phyloP scores from a whole-genome alignment of 2,797 vertebrate species.

The Takifugu rubripes region DNA sequence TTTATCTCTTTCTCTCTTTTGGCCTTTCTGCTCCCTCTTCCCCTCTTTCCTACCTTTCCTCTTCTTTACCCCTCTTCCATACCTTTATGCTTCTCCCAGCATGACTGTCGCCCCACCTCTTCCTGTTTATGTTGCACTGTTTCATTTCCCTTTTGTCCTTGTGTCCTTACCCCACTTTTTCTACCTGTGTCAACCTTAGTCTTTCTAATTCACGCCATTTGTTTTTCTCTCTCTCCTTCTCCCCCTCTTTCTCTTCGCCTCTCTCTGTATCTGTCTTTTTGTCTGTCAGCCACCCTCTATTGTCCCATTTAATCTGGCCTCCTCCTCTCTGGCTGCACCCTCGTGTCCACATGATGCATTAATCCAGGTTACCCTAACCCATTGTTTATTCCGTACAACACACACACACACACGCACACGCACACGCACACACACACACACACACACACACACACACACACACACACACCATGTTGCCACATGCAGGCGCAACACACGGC shows the following conservation, averaged over 20 bases:
- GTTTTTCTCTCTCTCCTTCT: neutral
- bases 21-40: constrained; percentile 14
- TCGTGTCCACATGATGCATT: constrained; percentile 65
- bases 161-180: neutral
- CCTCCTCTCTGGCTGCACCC: constrained; percentile 47
- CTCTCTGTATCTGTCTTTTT: neutral
- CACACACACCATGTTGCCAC: constrained; percentile 20
- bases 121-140: neutral
- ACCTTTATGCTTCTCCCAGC: neutral
- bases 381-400: constrained; percentile 53
- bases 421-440: constrained; percentile 27
- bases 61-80: neutral
- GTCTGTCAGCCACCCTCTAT: constrained; percentile 8
- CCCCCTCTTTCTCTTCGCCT: neutral
- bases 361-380: constrained; percentile 59
- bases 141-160: neutral
- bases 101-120: neutral
- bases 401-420: constrained; percentile 2
- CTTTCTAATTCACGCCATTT: constrained; percentile 4
- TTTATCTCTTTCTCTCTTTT: constrained; percentile 11
- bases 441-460: constrained; percentile 7
- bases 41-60: constrained; percentile 8
- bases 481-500: constrained; percentile 42
- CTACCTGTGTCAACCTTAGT: neutral
- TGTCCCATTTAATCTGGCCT: constrained; percentile 55